Evolutionary conservation across 2,797 vertebrate species (phyloP).

Genomic region (Pteronotus mesoamericanus): DNA sequence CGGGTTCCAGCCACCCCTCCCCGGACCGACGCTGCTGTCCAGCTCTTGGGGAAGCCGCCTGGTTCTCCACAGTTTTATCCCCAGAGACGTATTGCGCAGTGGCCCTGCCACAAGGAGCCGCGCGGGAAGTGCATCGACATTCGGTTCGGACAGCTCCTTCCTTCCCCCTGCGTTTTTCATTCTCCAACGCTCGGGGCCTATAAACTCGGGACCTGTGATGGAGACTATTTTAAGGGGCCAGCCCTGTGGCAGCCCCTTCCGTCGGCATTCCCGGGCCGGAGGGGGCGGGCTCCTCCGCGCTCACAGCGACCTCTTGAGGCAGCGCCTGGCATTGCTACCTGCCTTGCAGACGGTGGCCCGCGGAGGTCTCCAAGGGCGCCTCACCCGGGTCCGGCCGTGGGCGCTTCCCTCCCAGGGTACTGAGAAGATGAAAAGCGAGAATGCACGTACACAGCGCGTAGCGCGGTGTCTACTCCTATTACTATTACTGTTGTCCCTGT

Average conservation of each 20-base stretch:
- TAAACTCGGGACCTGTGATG: not conserved
- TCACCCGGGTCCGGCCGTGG: not conserved
- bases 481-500: no score
- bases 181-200: not conserved
- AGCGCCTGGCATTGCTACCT: not conserved
- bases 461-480: no score
- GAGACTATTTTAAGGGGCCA: not conserved
- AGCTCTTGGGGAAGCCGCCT: not conserved
- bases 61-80: not conserved
- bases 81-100: fast-evolving
- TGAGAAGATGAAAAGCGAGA: not conserved
- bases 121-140: fast-evolving
- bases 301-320: not conserved
- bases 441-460: not conserved
- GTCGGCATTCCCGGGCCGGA: not conserved
- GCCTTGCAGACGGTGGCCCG: not conserved
- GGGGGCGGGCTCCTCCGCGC: fast-evolving
- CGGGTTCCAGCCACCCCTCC: fast-evolving
- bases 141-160: not conserved
- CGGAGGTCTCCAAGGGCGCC: not conserved
- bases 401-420: no score
- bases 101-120: not conserved
- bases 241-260: not conserved
- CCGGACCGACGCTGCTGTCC: not conserved
- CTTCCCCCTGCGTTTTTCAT: not conserved